These are phyloP conservation scores for Lerema accius DNA, from an alignment of 1,140 invertebrate genomes.

Conservation along the genomic window DNA sequence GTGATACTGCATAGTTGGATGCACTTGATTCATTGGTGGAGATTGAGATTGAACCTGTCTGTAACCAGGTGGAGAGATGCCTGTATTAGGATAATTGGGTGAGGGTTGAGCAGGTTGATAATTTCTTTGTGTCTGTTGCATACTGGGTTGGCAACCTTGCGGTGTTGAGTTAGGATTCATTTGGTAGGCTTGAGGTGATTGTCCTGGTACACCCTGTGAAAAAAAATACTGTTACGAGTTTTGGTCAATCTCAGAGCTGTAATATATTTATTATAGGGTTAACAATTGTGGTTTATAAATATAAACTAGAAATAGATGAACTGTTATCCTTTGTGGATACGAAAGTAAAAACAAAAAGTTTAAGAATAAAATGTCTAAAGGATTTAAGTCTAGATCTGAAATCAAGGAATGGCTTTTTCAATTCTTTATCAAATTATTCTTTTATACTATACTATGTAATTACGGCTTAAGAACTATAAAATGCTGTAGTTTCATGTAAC, in stretches of 20 bases:
- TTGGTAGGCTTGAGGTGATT: conserved; percentile 68
- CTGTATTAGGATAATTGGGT: conserved; percentile 59
- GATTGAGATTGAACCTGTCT: conserved; percentile 70
- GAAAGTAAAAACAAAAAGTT: too few relatives aligned
- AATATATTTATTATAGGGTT: neutral
- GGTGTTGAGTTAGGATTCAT: conserved; percentile 61
- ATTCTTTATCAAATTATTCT: too few relatives aligned
- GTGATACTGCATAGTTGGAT: conserved; percentile 74
- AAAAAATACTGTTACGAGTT: conserved; percentile 9
- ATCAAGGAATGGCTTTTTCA: too few relatives aligned
- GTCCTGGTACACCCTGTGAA: conserved; percentile 61
- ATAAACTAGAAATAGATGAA: too few relatives aligned
- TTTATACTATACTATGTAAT: too few relatives aligned
- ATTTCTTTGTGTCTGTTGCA: conserved; percentile 67
- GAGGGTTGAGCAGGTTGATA: conserved; percentile 70
- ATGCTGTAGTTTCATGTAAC: too few relatives aligned
- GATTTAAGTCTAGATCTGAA: too few relatives aligned
- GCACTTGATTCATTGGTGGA: conserved; percentile 65
- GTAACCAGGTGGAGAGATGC: conserved; percentile 69
- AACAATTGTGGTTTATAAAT: too few relatives aligned
- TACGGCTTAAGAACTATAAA: too few relatives aligned
- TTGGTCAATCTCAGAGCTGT: neutral
- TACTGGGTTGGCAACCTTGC: conserved; percentile 62
- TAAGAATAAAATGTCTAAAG: too few relatives aligned
- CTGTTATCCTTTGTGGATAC: too few relatives aligned